Base-by-base conservation (phyloP, 2,113 vertebrate species). In the Noturus placidus region DNA sequence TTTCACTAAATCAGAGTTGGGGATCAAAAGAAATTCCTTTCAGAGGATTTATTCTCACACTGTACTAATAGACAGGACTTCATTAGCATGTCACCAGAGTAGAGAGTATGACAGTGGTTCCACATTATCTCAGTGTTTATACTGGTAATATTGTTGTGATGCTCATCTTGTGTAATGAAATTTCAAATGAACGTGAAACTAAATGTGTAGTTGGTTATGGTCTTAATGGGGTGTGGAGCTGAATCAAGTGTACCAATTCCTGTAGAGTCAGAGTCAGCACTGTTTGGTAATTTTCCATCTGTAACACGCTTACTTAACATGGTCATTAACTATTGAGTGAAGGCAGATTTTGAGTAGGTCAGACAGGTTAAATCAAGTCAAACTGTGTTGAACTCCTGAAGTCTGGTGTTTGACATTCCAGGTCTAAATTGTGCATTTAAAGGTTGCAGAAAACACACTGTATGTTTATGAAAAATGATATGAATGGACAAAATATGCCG, bases 161-260 rank as follows among this genome's bases (percentile, higher is more conserved):
- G 77, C 83, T 77, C 57, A 88, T 87, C 10, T 84, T 84, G 79
- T 82, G 57, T 69, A 87, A 87, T 88, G 76, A 77, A 86, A 84
- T 77, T 90, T 88, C 56, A 50, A 86, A 76, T 67, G 15, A 82
- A 61, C 25, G 59, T 69, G 69, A 88, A 88, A 35, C 38, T 38
- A 74, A 79, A 80, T 72, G 52, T 70, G 67, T 63, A 77, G 22
- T 86, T 82, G 52, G 38, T 82, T 17, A 88, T 86, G 72, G 84
- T 84, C 56, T 70, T 35, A 70, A 56, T 86, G 76, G 83, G 54
- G 38, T 80, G 50, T 88, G 70, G 78, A 57, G 72, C 33, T 86
- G 59, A 89, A 69, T n/a, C 4, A 69, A 59, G 42, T 19, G 30
- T 33, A 9, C 7, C 2, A 20, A 35, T 19, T 25, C 9, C 54